phyloP scores from a whole-genome alignment of 2,797 vertebrate genomes.

The Pipistrellus kuhlii region DNA sequence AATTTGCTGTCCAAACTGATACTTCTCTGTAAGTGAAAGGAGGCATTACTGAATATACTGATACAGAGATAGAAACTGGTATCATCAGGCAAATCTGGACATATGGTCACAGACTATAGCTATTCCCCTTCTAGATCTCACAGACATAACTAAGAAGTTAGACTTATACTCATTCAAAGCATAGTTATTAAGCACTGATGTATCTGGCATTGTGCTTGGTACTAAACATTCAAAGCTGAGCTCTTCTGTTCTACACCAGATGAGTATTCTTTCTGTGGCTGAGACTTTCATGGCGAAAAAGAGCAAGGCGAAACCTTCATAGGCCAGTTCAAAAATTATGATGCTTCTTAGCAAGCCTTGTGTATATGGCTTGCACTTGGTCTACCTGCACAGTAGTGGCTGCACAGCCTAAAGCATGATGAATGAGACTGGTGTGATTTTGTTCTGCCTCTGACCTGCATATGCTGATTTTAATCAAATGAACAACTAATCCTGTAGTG shows the following conservation, averaged over 20 bases:
- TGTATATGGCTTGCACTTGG: not conserved
- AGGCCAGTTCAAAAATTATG: not conserved
- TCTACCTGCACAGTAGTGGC: not conserved
- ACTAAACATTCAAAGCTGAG: slow-evolving; percentile 7
- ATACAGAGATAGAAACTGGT: not conserved
- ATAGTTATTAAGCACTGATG: not conserved
- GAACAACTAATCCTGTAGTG: slow-evolving; percentile 42
- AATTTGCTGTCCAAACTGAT: not conserved
- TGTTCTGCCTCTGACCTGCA: slow-evolving; percentile 39
- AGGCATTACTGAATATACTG: not conserved
- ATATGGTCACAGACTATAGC: not conserved
- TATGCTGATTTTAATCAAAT: slow-evolving; percentile 59
- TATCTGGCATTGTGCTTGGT: not conserved
- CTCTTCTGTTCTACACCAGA: not conserved
- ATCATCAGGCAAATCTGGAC: not conserved
- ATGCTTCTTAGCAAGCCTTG: not conserved
- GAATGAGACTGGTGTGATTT: slow-evolving; percentile 46
- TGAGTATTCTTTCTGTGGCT: not conserved
- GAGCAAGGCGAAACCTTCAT: slow-evolving; percentile 27
- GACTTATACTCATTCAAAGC: not conserved
- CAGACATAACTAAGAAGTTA: not conserved
- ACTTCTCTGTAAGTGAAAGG: not conserved
- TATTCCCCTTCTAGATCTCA: not conserved
- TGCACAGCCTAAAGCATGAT: not conserved
- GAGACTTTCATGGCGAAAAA: not conserved